These are phyloP conservation scores for Bolborhynchus lineola DNA, from an alignment of 2,113 vertebrate species.

Conservation along the genomic window DNA sequence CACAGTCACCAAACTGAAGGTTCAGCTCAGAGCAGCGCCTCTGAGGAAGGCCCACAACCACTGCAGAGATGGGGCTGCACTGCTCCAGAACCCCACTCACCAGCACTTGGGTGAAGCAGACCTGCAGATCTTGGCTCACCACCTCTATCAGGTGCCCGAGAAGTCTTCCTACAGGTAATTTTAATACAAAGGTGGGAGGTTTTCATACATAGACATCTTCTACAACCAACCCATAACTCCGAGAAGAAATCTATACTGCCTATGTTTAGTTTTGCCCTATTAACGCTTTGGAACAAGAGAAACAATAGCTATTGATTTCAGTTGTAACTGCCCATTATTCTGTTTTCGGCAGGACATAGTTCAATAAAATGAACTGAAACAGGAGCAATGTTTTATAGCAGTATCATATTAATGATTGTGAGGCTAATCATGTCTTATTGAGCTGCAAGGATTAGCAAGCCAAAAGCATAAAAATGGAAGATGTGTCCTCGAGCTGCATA, in stretches of 20 bases:
- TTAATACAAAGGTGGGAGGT: neutral
- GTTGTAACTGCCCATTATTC: neutral
- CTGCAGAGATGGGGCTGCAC: too few species aligned
- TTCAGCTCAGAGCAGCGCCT: neutral
- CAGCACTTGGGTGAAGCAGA: neutral
- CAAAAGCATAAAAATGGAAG: neutral
- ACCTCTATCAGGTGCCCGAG: neutral
- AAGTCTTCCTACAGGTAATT: neutral
- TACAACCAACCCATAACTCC: neutral
- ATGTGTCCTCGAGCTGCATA: neutral
- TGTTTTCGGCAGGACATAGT: neutral
- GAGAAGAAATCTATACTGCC: neutral
- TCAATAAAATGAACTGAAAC: neutral
- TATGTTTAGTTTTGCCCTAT: neutral
- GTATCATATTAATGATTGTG: neutral
- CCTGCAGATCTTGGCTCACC: neutral
- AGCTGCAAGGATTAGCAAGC: neutral
- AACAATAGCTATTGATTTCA: neutral
- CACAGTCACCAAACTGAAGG: neutral
- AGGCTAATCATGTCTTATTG: neutral
- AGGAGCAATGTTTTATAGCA: neutral
- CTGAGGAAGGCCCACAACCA: neutral
- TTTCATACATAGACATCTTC: neutral
- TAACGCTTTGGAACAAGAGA: neutral
- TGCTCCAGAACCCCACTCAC: neutral